A percentile compares a stretch with the other conserved stretches of the same genome.
These are phyloP conservation scores for Eupithecia exiguata DNA, from an alignment of 2,888 invertebrate genomes.

Conservation along the genomic window DNA sequence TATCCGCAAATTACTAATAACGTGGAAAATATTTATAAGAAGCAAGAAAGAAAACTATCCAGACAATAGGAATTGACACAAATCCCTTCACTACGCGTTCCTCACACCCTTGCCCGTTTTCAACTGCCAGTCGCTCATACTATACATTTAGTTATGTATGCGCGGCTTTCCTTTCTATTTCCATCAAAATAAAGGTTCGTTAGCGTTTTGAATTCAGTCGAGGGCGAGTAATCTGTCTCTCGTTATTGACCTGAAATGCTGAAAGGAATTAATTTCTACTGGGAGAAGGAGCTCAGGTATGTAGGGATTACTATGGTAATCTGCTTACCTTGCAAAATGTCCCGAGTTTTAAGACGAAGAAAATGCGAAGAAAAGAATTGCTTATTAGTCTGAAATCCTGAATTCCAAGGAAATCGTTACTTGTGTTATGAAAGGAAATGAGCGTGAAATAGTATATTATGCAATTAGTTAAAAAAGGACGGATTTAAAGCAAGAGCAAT, in stretches of 20 bases:
- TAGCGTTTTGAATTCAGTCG: constrained; percentile 10
- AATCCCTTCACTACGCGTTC: neutral
- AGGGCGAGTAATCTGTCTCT: constrained; percentile 12
- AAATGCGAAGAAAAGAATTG: neutral
- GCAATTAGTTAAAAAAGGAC: too few relatives aligned
- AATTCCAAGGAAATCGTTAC: neutral
- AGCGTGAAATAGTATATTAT: too few relatives aligned
- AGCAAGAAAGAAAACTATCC: neutral
- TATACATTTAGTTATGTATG: neutral
- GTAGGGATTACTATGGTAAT: constrained; percentile 1
- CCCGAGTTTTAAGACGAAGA: neutral
- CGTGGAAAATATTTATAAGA: too few relatives aligned
- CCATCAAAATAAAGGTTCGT: constrained; percentile 14
- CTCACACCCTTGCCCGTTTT: neutral
- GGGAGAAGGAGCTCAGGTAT: neutral
- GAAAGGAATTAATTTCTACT: constrained; percentile 9
- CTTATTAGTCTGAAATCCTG: neutral
- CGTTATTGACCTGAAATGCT: constrained; percentile 11
- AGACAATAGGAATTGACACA: neutral
- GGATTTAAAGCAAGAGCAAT: too few relatives aligned
- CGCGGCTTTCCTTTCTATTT: constrained; percentile 8
- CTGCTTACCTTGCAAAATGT: neutral
- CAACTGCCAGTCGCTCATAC: neutral
- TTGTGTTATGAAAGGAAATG: neutral
- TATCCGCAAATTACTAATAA: too few relatives aligned